Evolutionary conservation across 2,113 vertebrate genomes (phyloP), one percentile per base, ranked within the genome.

Genomic region (Octodon degus): DNA sequence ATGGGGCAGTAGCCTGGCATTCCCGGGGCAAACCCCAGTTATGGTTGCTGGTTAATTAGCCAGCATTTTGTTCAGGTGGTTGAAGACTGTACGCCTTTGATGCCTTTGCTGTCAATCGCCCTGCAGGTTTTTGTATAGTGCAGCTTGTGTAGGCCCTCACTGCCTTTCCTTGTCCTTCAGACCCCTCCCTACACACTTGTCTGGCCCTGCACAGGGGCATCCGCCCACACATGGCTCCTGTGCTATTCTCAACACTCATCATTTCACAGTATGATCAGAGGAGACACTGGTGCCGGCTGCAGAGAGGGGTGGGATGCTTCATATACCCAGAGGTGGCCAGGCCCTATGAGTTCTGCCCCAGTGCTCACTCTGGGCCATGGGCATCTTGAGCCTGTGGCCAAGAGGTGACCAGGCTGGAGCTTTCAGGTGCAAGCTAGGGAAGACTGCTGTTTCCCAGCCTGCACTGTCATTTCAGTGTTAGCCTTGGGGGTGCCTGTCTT

Each of bases 171-270:
- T n/a, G 2, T 63, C 47, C 24, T 37, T 50, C 12, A 16, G 27
- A 43, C 50, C 53, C 63, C 43, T 50, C 40, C 12, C 19, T 10
- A 22, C 72, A 58, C n/a, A 5, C 9, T 34, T 34, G 25, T 20
- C 43, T 2, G 19, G 30, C 63, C 65, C 20, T 12, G 7, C 7
- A 55, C 4, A 20, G 16, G 60, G 32, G 43, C 25, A 5, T 13
- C 13, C 1, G 0, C 4, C 2, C 22, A 20, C 14, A 2, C 76
- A 30, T 1, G 37, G 20, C 72, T 32, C 68, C 67, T 10, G 4
- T 37, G 50, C 90, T 27, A 8, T 16, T 34, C 40, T 68, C 11
- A 12, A 12, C 47, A 70, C 30, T 34, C 3, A 0, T n/a, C 19
- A 13, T 19, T 65, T 19, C 77, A 58, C 50, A 43, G 77, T 14